Evolutionary conservation across 2,113 vertebrate genomes (phyloP), one percentile per base, ranked within the genome.

Genomic region (Dipodomys stephensi): DNA sequence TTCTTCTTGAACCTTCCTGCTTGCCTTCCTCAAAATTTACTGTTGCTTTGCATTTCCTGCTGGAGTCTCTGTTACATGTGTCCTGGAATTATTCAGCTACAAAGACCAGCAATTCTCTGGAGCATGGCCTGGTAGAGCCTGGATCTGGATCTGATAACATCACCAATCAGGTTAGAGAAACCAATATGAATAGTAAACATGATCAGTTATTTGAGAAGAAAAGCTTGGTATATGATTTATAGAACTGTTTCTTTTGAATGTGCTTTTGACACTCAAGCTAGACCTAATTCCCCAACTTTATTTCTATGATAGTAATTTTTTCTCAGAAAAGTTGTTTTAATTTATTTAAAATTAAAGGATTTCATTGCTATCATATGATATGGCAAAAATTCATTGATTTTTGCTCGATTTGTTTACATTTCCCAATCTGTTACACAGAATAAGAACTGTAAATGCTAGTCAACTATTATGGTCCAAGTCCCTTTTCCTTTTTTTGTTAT

Each of bases 171-270:
- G 9, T 76, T 46, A 90, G 79, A 96, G 72, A 83, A 82, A 49
- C 46, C 87, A n/a, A 92, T 22, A 62, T 83, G 39, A 95, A 94
- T 65, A 93, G 60, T 32, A 9, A 94, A 39, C 4, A 65, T 57
- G 16, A 46, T 57, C 71, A 89, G 53, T 20, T 89, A 65, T 39
- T 67, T 84, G 53, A 79, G 20, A 94, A 96, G 95, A 90, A 49
- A 87, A 94, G 39, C 74, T 67, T 83, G 93, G 30, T n/a, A 15
- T 87, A 64, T 71, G 27, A 44, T 87, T 95, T 83, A n/a, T 60
- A 67, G 35, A 94, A 84, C 13, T 84, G 12, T 6, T 92, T 60
- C 39, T 81, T 92, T 87, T 96, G 96, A 93, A 93, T 84, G 93
- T 86, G 28, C 85, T 7, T 83, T 20, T 76, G 12, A 65, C 77